Percentiles rank a stretch among this genome's conserved stretches.
These are phyloP conservation scores for Caenorhabditis sp. DNA, from an alignment of 2,888 invertebrate genomes.

Conservation along the genomic window DNA sequence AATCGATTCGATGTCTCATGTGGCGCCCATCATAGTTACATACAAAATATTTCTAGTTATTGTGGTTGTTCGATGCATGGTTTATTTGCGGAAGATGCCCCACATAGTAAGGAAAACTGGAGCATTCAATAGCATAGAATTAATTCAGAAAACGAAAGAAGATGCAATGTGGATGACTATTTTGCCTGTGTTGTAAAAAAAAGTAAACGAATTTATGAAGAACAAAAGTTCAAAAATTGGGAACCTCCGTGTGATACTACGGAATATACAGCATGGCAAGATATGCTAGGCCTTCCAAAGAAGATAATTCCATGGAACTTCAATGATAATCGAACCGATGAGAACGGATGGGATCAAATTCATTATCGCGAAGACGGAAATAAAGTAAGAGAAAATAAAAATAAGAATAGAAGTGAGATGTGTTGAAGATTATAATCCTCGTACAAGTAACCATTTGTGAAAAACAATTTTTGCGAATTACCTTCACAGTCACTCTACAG, in stretches of 20 bases:
- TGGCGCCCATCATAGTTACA: slow-evolving; percentile 56
- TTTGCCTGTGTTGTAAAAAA: slow-evolving; percentile 64
- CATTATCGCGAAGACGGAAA: no score
- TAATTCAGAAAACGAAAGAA: slow-evolving; percentile 12
- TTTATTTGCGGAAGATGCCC: slow-evolving; percentile 43
- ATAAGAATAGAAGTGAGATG: no score
- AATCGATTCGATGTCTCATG: slow-evolving; percentile 54
- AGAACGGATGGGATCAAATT: no score
- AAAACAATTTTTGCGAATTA: no score
- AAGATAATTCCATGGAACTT: slow-evolving; percentile 70
- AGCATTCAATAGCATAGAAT: no score
- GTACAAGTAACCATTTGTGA: no score
- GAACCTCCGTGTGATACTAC: slow-evolving; percentile 65
- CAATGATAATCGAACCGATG: no score
- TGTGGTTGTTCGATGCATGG: slow-evolving; percentile 64
- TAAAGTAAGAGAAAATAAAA: no score
- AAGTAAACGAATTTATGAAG: slow-evolving; percentile 42
- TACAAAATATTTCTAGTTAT: slow-evolving; percentile 58
- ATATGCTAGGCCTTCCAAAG: slow-evolving; percentile 66
- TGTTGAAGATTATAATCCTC: no score
- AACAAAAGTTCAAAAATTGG: slow-evolving; percentile 52
- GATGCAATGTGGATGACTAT: slow-evolving; percentile 68
- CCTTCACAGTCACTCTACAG: no score
- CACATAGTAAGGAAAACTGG: no score
- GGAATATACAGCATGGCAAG: slow-evolving; percentile 70